Conservation (phyloP, 2,797 vertebrate genomes). For the Myotis planiceps region DNA sequence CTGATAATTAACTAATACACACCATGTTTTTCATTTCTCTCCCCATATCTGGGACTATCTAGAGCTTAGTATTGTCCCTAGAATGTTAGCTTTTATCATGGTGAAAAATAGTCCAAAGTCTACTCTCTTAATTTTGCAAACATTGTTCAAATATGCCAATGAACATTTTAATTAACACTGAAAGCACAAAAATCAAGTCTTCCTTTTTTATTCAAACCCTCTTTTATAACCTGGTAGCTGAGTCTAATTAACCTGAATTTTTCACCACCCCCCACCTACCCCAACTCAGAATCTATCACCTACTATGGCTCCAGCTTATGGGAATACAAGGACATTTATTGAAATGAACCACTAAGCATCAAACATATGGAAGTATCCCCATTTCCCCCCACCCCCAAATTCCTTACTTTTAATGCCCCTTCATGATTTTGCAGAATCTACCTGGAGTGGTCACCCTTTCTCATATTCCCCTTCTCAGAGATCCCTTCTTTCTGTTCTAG, state of each 20-base stretch:
- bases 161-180: slow-evolving; percentile 24
- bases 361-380: background rate
- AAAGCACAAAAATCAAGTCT: background rate
- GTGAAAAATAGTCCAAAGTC: background rate
- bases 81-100: background rate
- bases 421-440: background rate
- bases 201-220: background rate
- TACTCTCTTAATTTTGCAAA: background rate
- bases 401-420: background rate
- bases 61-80: background rate
- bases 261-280: background rate
- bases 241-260: background rate
- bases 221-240: background rate
- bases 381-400: background rate
- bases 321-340: background rate
- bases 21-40: background rate
- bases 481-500: background rate
- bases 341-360: background rate
- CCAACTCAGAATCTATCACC: background rate
- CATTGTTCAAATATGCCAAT: background rate
- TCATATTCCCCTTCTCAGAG: background rate
- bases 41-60: background rate
- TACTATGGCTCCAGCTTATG: background rate
- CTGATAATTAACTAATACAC: background rate
- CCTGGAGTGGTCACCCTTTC: background rate